These are phyloP conservation scores for Scaptomyza cyrtandrae DNA, from an alignment of 2,888 invertebrate genomes.

Conservation along the genomic window DNA sequence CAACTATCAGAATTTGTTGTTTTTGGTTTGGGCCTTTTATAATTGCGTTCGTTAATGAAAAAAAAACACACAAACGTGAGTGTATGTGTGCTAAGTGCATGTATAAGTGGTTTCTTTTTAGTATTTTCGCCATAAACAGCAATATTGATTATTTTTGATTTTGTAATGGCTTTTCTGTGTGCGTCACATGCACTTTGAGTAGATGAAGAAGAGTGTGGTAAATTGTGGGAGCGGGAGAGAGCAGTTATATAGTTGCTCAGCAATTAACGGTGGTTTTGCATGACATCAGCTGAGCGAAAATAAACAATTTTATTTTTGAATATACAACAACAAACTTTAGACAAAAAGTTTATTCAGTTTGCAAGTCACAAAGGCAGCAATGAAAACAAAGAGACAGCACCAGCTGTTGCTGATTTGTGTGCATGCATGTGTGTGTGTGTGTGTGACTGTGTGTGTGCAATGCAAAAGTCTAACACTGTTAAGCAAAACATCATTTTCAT, in stretches of 20 bases:
- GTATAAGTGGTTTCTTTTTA: conserved; percentile 37
- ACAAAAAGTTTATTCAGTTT: conserved; percentile 60
- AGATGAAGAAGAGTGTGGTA: not conserved
- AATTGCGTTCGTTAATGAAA: conserved; percentile 26
- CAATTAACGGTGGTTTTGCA: conserved; percentile 48
- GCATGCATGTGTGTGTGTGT: conserved; percentile 16
- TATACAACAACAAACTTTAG: conserved; percentile 28
- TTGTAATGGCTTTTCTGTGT: conserved; percentile 13
- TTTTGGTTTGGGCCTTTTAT: conserved; percentile 20
- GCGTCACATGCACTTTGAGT: conserved; percentile 48
- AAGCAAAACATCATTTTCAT: conserved; percentile 13
- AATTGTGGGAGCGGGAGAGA: conserved; percentile 1
- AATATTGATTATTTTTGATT: conserved; percentile 63
- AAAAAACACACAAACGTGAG: not conserved
- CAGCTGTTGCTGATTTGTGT: conserved; percentile 66
- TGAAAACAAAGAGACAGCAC: conserved; percentile 46
- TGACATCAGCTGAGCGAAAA: conserved; percentile 72
- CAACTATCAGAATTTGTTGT: conserved; percentile 46
- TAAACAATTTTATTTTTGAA: conserved; percentile 32
- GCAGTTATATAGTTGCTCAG: not conserved
- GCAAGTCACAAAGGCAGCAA: conserved; percentile 35
- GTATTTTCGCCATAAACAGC: conserved; percentile 56
- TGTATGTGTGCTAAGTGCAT: not conserved
- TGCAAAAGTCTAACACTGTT: conserved; percentile 34
- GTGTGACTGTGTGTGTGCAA: conserved; percentile 11